A percentile compares a stretch with the other conserved stretches of the same genome.
phyloP scores from a whole-genome alignment of 1,140 invertebrate species.

The Magallana ariakensis region DNA sequence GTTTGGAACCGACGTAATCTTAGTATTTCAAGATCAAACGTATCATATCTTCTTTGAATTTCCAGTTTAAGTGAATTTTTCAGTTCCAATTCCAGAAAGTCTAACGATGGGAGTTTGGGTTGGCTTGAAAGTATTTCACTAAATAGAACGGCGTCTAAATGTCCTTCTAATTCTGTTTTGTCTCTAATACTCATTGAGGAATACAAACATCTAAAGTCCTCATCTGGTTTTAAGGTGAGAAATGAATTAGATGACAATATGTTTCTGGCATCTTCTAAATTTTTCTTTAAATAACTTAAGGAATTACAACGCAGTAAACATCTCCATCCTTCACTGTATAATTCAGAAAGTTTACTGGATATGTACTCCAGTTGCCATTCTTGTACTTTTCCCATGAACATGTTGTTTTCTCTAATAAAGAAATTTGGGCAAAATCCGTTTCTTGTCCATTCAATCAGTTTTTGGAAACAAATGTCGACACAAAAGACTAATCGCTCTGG shows the following conservation, averaged over 20 bases:
- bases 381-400: background rate
- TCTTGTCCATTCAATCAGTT: background rate
- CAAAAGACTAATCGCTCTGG: background rate
- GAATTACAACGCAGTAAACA: background rate
- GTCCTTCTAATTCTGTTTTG: background rate
- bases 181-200: background rate
- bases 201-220: background rate
- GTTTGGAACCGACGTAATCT: no score
- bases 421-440: background rate
- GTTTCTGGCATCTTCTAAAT: background rate
- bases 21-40: no score
- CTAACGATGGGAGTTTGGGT: no score
- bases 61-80: no score
- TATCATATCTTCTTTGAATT: no score
- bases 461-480: background rate
- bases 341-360: background rate
- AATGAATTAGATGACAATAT: background rate
- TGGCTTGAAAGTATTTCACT: no score
- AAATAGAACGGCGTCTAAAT: background rate
- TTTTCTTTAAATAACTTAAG: background rate
- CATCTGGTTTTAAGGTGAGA: background rate
- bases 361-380: background rate
- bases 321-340: background rate
- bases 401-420: constrained; percentile 1
- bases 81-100: no score